Evolutionary conservation across 1,140 invertebrate genomes (phyloP).

Genomic region (Papilio machaon): DNA sequence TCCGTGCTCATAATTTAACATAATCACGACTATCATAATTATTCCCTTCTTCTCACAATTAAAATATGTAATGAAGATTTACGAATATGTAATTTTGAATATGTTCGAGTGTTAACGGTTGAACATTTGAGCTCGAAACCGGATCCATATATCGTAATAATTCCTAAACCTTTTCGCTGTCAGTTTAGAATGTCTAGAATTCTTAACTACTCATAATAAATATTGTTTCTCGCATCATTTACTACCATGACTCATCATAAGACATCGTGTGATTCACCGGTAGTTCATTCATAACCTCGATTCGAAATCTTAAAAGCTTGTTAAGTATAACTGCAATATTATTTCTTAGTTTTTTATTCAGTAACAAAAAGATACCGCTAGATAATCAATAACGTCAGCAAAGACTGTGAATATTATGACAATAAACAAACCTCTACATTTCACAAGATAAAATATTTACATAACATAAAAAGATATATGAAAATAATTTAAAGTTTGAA

Average conservation of each 20-base stretch:
- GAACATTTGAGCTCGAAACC: too few species aligned
- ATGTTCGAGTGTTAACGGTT: too few species aligned
- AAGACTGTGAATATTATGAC: background rate
- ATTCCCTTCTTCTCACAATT: background rate
- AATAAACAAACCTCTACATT: too few species aligned
- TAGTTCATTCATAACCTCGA: constrained; percentile 26
- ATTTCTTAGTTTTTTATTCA: constrained; percentile 2
- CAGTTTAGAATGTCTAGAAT: constrained; percentile 4
- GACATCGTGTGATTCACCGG: background rate
- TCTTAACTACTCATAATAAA: background rate
- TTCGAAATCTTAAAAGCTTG: background rate
- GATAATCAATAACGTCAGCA: background rate
- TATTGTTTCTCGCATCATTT: background rate
- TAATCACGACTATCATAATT: background rate
- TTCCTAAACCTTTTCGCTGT: background rate
- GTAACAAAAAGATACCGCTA: constrained; percentile 1
- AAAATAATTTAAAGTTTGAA: too few species aligned
- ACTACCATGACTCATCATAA: constrained; percentile 20
- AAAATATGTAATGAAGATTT: background rate
- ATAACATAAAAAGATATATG: background rate
- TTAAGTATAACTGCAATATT: constrained; percentile 1
- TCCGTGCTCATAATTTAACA: background rate
- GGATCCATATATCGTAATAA: background rate
- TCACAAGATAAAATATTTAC: background rate
- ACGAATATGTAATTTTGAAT: too few species aligned